phyloP scores from a whole-genome alignment of 2,113 vertebrate species.

The Hymenochirus boettgeri region DNA sequence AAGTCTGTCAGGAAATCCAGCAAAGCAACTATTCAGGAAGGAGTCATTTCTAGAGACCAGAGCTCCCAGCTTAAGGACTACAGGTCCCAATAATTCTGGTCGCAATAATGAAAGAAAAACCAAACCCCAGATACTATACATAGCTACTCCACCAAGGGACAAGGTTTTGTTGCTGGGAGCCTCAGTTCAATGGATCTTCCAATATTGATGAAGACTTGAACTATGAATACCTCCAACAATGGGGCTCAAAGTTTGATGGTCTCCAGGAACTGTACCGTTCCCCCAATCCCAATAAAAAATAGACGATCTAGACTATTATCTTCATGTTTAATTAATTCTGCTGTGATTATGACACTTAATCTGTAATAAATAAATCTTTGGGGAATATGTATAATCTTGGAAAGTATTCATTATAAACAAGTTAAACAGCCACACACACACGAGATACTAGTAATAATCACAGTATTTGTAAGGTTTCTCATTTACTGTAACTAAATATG shows the following conservation, averaged over 20 bases:
- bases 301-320: background rate
- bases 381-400: too few relatives aligned
- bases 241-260: constrained; percentile 72
- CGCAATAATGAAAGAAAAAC: constrained; percentile 67
- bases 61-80: constrained; percentile 71
- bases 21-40: constrained; percentile 44
- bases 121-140: constrained; percentile 68
- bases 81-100: constrained; percentile 71
- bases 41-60: constrained; percentile 53
- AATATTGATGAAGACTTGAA: constrained; percentile 58
- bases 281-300: constrained; percentile 44
- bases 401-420: too few relatives aligned
- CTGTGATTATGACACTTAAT: too few relatives aligned
- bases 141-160: constrained; percentile 72
- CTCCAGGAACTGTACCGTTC: constrained; percentile 66
- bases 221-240: constrained; percentile 59
- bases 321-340: too few relatives aligned
- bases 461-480: too few relatives aligned
- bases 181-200: constrained; percentile 74
- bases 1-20: constrained; percentile 45
- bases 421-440: too few relatives aligned
- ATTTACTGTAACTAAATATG: too few relatives aligned
- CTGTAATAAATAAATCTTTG: too few relatives aligned
- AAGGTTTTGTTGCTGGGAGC: constrained; percentile 65
- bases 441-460: too few relatives aligned